These are phyloP conservation scores for Abrostola triplasia DNA, from an alignment of 2,888 invertebrate genomes.

Conservation along the genomic window DNA sequence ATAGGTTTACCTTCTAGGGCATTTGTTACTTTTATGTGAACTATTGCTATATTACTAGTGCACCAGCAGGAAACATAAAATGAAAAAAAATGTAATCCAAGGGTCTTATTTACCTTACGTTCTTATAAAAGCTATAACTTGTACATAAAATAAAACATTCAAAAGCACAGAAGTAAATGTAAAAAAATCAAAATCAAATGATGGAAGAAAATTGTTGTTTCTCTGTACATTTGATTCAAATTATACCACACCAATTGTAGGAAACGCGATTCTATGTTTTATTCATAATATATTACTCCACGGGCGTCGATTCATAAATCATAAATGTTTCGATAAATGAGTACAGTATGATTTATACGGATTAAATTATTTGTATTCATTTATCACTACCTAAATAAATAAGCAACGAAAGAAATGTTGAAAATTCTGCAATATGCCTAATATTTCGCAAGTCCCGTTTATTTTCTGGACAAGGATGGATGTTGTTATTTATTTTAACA, in stretches of 20 bases:
- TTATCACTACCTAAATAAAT: no score
- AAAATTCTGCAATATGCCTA: not conserved
- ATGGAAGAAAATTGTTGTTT: constrained; percentile 7
- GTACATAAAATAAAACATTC: no score
- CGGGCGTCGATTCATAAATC: constrained; percentile 26
- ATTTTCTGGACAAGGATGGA: constrained; percentile 32
- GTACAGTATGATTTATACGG: not conserved
- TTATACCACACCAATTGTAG: constrained; percentile 60
- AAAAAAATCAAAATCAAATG: not conserved
- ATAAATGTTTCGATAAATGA: constrained; percentile 19
- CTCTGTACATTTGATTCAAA: constrained; percentile 52
- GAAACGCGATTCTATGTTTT: constrained; percentile 54
- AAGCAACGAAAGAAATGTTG: no score
- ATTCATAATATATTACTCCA: constrained; percentile 56
- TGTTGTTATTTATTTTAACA: constrained; percentile 46
- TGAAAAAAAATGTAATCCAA: no score
- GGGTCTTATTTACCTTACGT: no score
- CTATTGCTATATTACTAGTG: no score
- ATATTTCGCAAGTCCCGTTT: constrained; percentile 21
- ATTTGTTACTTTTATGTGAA: no score
- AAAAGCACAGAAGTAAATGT: no score
- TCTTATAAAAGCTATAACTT: no score
- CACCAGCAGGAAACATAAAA: no score
- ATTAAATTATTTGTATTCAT: not conserved
- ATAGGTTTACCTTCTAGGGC: no score